A percentile compares a stretch with the other conserved stretches of the same genome.
These are phyloP conservation scores for Lasioglossum leucozonium DNA, from an alignment of 2,888 invertebrate species.

Conservation along the genomic window DNA sequence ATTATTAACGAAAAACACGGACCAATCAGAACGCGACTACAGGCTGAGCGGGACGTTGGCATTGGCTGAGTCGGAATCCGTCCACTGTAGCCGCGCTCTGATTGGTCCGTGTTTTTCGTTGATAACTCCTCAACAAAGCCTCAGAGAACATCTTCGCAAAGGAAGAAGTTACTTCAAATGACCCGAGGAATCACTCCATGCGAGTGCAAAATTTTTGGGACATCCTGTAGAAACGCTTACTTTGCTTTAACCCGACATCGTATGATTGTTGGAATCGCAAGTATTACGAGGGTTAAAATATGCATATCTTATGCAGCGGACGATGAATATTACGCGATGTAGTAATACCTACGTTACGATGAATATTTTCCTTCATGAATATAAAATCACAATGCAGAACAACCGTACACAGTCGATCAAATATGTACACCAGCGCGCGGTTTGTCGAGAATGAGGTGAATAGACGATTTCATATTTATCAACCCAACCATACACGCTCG, in stretches of 20 bases:
- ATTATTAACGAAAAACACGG: no score
- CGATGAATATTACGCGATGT: not conserved
- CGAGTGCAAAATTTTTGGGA: no score
- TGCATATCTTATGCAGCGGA: not conserved
- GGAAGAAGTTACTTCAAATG: no score
- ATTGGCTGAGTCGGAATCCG: no score
- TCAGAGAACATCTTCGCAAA: no score
- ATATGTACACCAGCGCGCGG: not conserved
- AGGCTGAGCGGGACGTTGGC: no score
- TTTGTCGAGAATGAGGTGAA: not conserved
- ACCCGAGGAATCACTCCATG: no score
- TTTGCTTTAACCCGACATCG: not conserved
- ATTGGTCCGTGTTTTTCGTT: no score
- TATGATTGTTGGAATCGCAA: not conserved
- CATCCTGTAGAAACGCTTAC: not conserved
- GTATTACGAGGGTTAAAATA: not conserved
- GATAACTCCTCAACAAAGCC: no score
- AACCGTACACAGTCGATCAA: not conserved
- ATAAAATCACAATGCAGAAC: not conserved
- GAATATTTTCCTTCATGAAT: conserved; percentile 11
- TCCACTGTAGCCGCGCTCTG: no score
- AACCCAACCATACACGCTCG: not conserved
- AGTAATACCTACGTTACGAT: not conserved
- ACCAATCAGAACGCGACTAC: no score
- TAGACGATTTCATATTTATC: conserved; percentile 1